Base-by-base conservation (phyloP, 2,888 invertebrate species). In the Drosophila bunnanda region DNA sequence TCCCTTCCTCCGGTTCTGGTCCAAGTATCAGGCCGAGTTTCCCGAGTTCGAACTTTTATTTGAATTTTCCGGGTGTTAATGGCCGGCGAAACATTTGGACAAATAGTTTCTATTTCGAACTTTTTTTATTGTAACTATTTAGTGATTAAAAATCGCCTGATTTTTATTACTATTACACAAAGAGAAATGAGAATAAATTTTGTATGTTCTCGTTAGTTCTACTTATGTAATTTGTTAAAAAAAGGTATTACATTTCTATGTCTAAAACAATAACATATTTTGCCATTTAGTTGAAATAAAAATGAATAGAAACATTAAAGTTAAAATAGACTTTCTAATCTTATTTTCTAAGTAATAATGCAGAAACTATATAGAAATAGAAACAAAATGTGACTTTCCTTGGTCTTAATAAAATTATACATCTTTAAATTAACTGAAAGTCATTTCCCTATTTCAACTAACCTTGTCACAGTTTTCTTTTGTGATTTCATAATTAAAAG, bases 51-150 rank as follows among this genome's bases (percentile, higher is more conserved):
- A 50, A 44, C 43, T 55, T 67, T 59, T 52, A 39, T 75, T 61
- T 17, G 39, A 57, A 75, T 57, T 43, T 62, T 62, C 53, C 20
- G 68, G 68, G 74, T 69, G 75, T 68, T 75, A 75, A 75, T 73
- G 67, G 56, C 57, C 54, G 25, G 41, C 46, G 20, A 57, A 74
- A 52, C 48, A 67, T 66, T 53, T 59, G 34, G 43, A 10, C 39
- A 59, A 39, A 39, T 28, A 36, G 34, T 50, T 64, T 10, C 20
- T 30, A 34, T 32, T 20, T 10, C 2, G 12, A 48, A 57, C 39
- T 43, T 39, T 60, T 60, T 48, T 39, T 65, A 65, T 43, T 8
- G 41, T 34, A 28, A 64, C 61, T 38, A 46, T 48, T 60, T 38
- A n/a, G 20, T 28, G 4, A 44, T 46, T 46, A 43, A 32, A 20